Base-by-base conservation (phyloP, 2,113 vertebrate species). In the Mormoops blainvillei region DNA sequence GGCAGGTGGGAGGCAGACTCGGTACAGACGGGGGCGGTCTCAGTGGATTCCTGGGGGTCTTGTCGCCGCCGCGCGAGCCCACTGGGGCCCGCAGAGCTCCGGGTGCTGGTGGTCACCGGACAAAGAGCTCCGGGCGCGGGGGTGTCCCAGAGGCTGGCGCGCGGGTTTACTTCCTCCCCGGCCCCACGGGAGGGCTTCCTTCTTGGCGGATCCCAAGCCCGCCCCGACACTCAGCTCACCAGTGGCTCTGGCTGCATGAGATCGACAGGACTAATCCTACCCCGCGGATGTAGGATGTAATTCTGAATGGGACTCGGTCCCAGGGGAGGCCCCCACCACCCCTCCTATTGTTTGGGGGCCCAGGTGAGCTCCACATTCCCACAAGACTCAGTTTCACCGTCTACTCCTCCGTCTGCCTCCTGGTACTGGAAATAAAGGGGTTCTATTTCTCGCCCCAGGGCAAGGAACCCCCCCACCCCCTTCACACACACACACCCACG, bases 341-440 rank as follows among this genome's bases (percentile, higher is more conserved):
- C 43, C 89, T 90, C 38, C 73, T 78, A 73, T 96, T 98, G 95
- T 96, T 96, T 89, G 26, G 92, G 85, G 89, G 82, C 81, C 77
- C 95, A 96, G 96, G 92, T 89, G 96, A 98, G 81, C 71, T 38
- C 81, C 94, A 91, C 48, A 18, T 97, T 92, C 80, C 82, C 67
- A 71, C 50, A 77, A 20, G 91, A 92, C 94, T 92, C 38, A 81
- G 58, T 96, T 95, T 96, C 92, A 91, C 73, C 56, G 41, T 71
- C 81, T 85, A 48, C 90, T 86, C 78, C 80, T 13, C 36, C 28
- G 22, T 48, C 90, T 18, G 24, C 82, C 93, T 50, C 70, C 85
- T 73, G 90, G 90, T 77, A 56, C 43, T 71, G 68, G 41, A 77
- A 73, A 81, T 80, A 14, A 67, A 38, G 73, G 83, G 58, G 45